Evolutionary conservation across 2,113 vertebrate genomes (phyloP), one percentile per base, ranked within the genome.

Genomic region (Cichladusa arquata): DNA sequence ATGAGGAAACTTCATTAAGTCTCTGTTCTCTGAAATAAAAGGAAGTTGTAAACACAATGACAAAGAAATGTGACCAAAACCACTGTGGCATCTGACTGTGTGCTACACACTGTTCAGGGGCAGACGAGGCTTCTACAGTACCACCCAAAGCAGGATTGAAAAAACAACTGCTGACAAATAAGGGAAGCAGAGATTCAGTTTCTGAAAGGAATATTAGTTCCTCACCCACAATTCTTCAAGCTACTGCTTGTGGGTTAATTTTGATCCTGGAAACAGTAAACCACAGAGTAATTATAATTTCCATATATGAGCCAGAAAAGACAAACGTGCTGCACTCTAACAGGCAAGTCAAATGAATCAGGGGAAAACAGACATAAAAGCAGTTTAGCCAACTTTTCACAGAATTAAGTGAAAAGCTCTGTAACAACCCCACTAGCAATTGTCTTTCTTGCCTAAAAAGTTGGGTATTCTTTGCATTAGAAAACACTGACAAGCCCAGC

Each of bases 41-140:
- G 93, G 88, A 91, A 92, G 80, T 93, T 90, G 90, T 96, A 94
- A 95, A 93, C 67, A 95, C 79, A 94, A 83, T 93, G 84, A 69
- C 62, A 88, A 88, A 95, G 77, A 93, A 79, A 86, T 44, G 58
- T 74, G 79, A 86, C 62, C 47, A 19, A 54, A 88, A 38, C 2
- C 9, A 44, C 62, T 74, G 62, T 54, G 74, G 62, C 62, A 80
- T 88, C 58, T 90, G 69, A 88, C 7, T 24, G 31, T 73, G 56
- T 73, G n/a, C 26, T 69, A 8, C 65, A 90, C 6, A 20, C n/a
- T 72, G 29, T n/a, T 88, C 74, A 64, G 87, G 84, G 53, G 44
- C 2, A 5, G 34, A 78, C 19, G 28, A 83, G 48, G n/a, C 31
- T 58, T 50, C 38, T 66, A 20, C 19, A 50, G 7, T 53, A 34